Evolutionary conservation across 2,888 invertebrate species (phyloP), one percentile per base, ranked within the genome.

Genomic region (Diarsia dahlii): DNA sequence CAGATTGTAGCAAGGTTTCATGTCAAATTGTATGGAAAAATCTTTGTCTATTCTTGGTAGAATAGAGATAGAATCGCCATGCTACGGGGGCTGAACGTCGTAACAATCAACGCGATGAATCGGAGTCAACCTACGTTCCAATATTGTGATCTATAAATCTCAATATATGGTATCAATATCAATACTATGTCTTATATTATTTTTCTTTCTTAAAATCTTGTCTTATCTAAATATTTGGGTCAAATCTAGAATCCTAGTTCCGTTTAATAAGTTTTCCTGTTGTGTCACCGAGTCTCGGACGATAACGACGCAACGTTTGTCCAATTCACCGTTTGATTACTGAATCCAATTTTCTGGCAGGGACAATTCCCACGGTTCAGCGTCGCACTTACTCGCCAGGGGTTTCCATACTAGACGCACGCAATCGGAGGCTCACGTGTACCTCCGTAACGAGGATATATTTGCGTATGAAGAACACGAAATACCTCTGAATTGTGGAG

Each of bases 401-500:
- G 92, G 90, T 91, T 92, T 92, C 93, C 92, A 93, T 94, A 92
- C 91, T 83, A 90, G 93, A 91, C 93, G 93, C 93, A 92, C 95
- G 95, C 96, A 96, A 96, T 96, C 95, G 94, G 90, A 90, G 95
- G 91, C 95, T 95, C 95, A 96, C 96, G 95, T 96, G 96, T 95
- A 94, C 95, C 94, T 91, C 92, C 91, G 94, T 96, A 96, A 96
- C 96, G 96, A 96, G 96, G 96, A 96, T 96, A 96, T 96, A 96
- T 96, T 96, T 96, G 96, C 96, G 96, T 96, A 96, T 96, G 96
- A 96, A 96, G 96, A 96, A 96, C 96, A 96, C 95, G 96, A 96
- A 96, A 96, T 96, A 96, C 95, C 96, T 96, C 95, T 95, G 96
- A 96, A 96, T 96, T 96, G 96, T 96, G 95, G 96, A 96, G 96